These are phyloP conservation scores for Nephrocerus scutellatus DNA, from an alignment of 2,888 invertebrate genomes.

Conservation along the genomic window DNA sequence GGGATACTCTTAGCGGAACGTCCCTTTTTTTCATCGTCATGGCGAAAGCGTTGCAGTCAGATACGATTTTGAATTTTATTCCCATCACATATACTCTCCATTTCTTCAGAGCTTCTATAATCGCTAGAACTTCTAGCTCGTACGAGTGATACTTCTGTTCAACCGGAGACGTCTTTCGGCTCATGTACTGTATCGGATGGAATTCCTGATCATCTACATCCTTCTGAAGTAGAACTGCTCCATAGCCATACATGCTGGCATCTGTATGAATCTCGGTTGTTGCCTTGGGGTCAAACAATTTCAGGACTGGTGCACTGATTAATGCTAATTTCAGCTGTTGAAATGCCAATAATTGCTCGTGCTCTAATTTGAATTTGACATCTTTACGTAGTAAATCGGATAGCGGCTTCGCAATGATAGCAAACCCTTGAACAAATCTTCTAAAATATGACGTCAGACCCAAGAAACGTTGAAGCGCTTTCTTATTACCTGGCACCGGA, in stretches of 20 bases:
- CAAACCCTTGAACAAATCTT: slow-evolving; percentile 13
- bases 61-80: slow-evolving; percentile 29
- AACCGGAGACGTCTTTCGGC: slow-evolving; percentile 16
- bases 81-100: slow-evolving; percentile 32
- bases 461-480: slow-evolving; percentile 13
- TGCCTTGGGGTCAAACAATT: slow-evolving; percentile 16
- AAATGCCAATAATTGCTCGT: slow-evolving; percentile 10
- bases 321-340: slow-evolving; percentile 13
- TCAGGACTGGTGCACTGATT: slow-evolving; percentile 13
- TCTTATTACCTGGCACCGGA: slow-evolving; percentile 9
- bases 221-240: slow-evolving; percentile 18
- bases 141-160: slow-evolving; percentile 22
- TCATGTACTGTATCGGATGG: slow-evolving; percentile 19
- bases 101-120: slow-evolving; percentile 19
- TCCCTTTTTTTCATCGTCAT: slow-evolving; percentile 33
- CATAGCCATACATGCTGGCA: slow-evolving; percentile 19
- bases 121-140: slow-evolving; percentile 22
- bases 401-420: slow-evolving; percentile 33
- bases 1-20: slow-evolving; percentile 11
- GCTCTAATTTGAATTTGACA: slow-evolving; percentile 12
- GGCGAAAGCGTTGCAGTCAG: slow-evolving; percentile 34
- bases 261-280: slow-evolving; percentile 23
- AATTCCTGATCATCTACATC: slow-evolving; percentile 11
- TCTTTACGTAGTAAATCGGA: slow-evolving; percentile 25
- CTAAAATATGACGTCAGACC: slow-evolving; percentile 18